Conservation (phyloP, 2,797 vertebrate species). For the Brachyalestes nurse region DNA sequence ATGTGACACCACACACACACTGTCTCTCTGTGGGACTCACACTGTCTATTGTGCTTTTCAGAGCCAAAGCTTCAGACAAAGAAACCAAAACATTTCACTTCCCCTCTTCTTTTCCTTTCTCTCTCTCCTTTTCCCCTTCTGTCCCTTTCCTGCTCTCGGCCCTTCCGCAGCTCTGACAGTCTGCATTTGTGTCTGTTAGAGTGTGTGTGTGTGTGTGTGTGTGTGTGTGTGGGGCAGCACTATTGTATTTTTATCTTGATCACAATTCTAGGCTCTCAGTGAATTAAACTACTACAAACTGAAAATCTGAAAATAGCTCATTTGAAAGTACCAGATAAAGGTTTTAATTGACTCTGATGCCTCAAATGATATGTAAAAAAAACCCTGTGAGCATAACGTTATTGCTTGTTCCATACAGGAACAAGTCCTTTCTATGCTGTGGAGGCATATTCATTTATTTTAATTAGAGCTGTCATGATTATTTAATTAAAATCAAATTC, state of each 20-base stretch:
- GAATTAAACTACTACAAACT: too few species aligned
- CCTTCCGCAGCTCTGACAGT: background rate
- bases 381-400: too few species aligned
- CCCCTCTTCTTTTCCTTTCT: background rate
- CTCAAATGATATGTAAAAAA: too few species aligned
- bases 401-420: too few species aligned
- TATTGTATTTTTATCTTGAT: background rate
- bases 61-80: background rate
- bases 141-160: background rate
- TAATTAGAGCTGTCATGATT: too few species aligned
- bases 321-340: too few species aligned
- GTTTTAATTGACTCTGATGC: too few species aligned
- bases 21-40: background rate
- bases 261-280: background rate
- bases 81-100: background rate
- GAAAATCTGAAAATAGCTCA: too few species aligned
- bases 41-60: conserved; percentile 5
- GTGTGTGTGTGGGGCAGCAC: background rate
- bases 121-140: background rate
- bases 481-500: too few species aligned
- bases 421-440: too few species aligned
- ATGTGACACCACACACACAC: background rate
- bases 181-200: background rate
- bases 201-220: background rate
- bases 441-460: too few species aligned